Evolutionary conservation across 2,797 vertebrate species (phyloP).

Genomic region (Pitangus sulphuratus): DNA sequence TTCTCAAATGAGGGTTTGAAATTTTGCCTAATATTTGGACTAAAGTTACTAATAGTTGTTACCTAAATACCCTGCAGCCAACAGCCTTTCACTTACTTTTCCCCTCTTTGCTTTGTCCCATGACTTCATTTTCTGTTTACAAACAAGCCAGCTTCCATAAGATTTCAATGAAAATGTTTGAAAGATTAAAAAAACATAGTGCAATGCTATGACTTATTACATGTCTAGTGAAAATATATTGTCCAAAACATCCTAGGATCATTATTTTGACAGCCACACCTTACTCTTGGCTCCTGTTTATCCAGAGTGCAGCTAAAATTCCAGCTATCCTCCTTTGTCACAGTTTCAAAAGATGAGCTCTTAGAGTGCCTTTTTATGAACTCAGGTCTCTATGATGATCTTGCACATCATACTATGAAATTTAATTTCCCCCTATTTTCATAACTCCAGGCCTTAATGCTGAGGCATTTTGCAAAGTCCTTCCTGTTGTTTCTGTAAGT

Average conservation of each 20-base stretch:
- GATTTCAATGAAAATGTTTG: neutral
- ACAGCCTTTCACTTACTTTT: neutral
- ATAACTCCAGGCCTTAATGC: neutral
- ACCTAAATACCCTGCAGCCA: neutral
- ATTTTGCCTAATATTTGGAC: neutral
- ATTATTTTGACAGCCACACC: neutral
- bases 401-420: neutral
- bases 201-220: neutral
- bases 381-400: neutral
- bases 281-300: neutral
- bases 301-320: neutral
- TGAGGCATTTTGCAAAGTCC: neutral
- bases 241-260: neutral
- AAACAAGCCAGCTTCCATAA: neutral
- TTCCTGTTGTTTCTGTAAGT: neutral
- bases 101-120: neutral
- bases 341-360: neutral
- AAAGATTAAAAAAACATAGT: neutral
- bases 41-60: neutral
- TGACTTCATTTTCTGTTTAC: neutral
- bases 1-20: neutral
- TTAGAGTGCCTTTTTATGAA: neutral
- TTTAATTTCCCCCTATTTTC: neutral
- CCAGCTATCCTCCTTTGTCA: neutral
- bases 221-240: neutral